phyloP scores from a whole-genome alignment of 1,140 invertebrate genomes.

The Orchestia grillus region DNA sequence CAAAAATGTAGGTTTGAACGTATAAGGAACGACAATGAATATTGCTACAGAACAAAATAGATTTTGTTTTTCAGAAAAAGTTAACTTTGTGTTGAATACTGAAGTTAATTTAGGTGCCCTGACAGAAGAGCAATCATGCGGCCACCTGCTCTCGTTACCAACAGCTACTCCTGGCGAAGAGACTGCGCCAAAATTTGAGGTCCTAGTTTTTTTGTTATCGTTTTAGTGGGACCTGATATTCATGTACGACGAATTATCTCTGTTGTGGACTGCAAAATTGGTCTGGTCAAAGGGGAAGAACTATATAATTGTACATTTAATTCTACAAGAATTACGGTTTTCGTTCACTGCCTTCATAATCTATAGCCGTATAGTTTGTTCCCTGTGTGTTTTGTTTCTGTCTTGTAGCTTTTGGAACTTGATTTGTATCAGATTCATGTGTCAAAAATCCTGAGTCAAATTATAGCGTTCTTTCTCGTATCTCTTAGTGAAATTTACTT shows the following conservation, averaged over 20 bases:
- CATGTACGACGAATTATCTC: neutral
- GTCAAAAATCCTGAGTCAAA: neutral
- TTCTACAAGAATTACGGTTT: neutral
- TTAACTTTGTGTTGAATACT: too few relatives aligned
- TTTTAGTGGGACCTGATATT: neutral
- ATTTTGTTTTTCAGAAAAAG: too few relatives aligned
- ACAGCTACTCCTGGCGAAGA: too few relatives aligned
- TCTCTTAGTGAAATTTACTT: neutral
- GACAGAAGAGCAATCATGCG: too few relatives aligned
- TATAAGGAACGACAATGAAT: too few relatives aligned
- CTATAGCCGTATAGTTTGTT: neutral
- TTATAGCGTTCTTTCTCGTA: neutral
- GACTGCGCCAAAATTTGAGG: too few relatives aligned
- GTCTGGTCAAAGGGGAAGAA: neutral
- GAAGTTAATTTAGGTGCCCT: too few relatives aligned
- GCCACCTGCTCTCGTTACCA: too few relatives aligned
- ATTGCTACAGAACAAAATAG: too few relatives aligned
- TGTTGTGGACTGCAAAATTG: neutral
- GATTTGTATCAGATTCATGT: neutral
- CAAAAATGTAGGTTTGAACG: neutral
- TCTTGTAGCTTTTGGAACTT: neutral
- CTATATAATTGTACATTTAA: neutral
- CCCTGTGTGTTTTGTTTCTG: neutral
- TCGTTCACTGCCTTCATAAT: neutral
- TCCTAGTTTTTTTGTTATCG: too few relatives aligned